phyloP scores from a whole-genome alignment of 2,888 invertebrate species.

The Amiota communis region DNA sequence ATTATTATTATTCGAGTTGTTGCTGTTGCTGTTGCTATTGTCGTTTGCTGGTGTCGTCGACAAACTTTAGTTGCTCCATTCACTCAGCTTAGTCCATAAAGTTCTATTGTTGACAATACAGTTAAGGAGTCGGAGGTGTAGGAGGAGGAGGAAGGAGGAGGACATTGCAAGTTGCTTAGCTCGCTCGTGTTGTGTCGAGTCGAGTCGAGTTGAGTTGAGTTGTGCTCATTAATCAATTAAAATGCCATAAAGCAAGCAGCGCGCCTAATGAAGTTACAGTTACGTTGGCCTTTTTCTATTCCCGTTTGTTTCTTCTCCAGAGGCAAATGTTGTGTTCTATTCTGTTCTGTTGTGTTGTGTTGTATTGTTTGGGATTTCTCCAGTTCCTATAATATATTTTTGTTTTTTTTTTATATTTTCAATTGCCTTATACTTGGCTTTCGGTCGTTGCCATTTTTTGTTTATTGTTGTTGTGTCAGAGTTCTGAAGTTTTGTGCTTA shows the following conservation, averaged over 20 bases:
- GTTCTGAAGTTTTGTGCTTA: too few relatives aligned
- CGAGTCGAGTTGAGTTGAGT: too few relatives aligned
- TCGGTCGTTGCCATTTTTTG: background rate
- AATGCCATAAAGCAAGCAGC: constrained; percentile 50
- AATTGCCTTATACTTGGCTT: background rate
- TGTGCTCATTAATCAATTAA: constrained; percentile 61
- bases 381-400: background rate
- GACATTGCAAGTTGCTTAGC: constrained; percentile 3
- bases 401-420: background rate
- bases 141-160: too few relatives aligned
- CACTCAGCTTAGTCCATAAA: constrained; percentile 22
- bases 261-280: constrained; percentile 47
- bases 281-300: background rate
- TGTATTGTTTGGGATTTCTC: background rate
- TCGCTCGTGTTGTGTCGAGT: too few relatives aligned
- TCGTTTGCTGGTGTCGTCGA: background rate
- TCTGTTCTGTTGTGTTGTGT: too few relatives aligned
- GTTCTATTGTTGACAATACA: background rate
- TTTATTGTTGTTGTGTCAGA: too few relatives aligned
- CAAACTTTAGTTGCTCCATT: constrained; percentile 20
- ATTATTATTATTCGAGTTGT: background rate
- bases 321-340: too few relatives aligned
- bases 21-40: background rate
- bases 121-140: too few relatives aligned
- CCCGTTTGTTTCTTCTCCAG: too few relatives aligned